phyloP scores from a whole-genome alignment of 2,888 invertebrate species.

The Dusona sp. region DNA sequence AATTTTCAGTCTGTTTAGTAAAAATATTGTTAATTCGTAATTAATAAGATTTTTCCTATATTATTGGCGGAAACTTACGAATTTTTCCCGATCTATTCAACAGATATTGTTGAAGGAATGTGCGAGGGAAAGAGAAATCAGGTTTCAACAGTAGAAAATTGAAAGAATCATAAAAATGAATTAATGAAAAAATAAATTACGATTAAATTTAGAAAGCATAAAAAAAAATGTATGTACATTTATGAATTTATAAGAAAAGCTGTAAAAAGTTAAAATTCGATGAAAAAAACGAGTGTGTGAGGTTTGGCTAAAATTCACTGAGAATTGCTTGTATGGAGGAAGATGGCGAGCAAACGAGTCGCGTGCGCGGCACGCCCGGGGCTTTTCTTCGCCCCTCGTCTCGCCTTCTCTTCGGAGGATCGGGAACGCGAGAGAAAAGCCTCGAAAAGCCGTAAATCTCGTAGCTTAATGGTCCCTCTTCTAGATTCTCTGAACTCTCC shows the following conservation, averaged over 20 bases:
- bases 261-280: background rate
- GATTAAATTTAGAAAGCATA: background rate
- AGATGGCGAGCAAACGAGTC: constrained; percentile 51
- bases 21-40: background rate
- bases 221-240: background rate
- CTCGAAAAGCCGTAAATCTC: constrained; percentile 67
- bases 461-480: constrained; percentile 52
- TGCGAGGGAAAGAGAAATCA: background rate
- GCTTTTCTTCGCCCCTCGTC: constrained; percentile 55
- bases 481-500: constrained; percentile 44
- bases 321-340: constrained; percentile 1
- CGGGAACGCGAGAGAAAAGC: constrained; percentile 60
- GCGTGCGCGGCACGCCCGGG: constrained; percentile 67
- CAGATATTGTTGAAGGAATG: background rate
- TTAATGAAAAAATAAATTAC: background rate
- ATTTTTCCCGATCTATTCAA: background rate
- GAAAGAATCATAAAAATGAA: background rate
- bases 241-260: background rate
- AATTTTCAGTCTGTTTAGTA: background rate
- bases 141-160: background rate
- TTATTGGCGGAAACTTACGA: background rate
- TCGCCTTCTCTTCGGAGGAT: constrained; percentile 12
- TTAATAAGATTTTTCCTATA: background rate
- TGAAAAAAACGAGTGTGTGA: background rate
- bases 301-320: background rate